Evolutionary conservation across 2,888 invertebrate genomes (phyloP).

Genomic region (Drosophila neutralis): DNA sequence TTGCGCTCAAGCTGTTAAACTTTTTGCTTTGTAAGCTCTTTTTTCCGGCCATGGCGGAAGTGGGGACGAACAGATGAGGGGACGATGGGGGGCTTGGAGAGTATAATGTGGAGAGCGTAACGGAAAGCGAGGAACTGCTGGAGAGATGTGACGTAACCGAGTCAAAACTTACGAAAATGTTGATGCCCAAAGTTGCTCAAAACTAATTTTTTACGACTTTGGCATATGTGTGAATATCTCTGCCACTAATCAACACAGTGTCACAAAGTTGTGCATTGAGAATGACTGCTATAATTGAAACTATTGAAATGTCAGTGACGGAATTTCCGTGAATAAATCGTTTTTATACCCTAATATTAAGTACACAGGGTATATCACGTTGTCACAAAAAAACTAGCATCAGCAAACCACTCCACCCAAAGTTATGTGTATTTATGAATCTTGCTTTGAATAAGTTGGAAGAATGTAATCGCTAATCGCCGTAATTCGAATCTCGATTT

Average conservation of each 20-base stretch:
- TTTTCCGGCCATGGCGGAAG: constrained; percentile 48
- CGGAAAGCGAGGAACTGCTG: background rate
- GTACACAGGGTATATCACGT: background rate
- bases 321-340: constrained; percentile 1
- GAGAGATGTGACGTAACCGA: background rate
- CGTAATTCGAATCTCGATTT: background rate
- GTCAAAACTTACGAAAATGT: constrained; percentile 50
- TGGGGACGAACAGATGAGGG: background rate
- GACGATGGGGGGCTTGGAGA: background rate
- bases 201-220: constrained; percentile 15
- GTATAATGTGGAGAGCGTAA: background rate
- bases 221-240: constrained; percentile 1
- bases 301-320: background rate
- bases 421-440: background rate
- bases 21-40: constrained; percentile 72
- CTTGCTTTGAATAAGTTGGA: background rate
- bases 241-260: constrained; percentile 3
- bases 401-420: background rate
- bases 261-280: constrained; percentile 3
- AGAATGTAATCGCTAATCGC: background rate
- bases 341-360: background rate
- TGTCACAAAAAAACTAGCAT: too few relatives aligned
- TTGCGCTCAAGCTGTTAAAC: constrained; percentile 73
- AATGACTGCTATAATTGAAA: constrained; percentile 6
- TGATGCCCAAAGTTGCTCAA: constrained; percentile 56